Conservation (phyloP, 2,113 vertebrate genomes). For the Megaleporinus macrocephalus region DNA sequence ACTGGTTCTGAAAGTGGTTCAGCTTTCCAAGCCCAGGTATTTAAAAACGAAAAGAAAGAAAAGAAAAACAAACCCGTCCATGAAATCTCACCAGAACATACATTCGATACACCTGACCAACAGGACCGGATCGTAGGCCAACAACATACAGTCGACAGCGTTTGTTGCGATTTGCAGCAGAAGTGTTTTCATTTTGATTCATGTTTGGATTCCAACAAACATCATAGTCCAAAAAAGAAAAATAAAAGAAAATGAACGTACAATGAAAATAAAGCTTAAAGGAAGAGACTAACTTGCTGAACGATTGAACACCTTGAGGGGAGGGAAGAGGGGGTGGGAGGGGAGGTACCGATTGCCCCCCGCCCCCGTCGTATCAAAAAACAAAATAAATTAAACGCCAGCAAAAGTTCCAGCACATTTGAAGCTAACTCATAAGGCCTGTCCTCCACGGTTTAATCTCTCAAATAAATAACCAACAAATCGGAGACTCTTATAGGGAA, state of each 20-base stretch:
- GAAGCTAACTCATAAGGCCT: constrained; percentile 43
- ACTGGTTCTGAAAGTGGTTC: constrained; percentile 21
- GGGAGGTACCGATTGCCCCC: background rate
- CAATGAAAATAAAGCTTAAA: constrained; percentile 30
- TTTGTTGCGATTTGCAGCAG: constrained; percentile 9
- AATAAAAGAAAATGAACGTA: constrained; percentile 9
- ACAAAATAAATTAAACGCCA: constrained; percentile 49
- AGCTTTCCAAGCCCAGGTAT: background rate
- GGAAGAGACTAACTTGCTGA: constrained; percentile 10
- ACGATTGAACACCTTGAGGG: constrained; percentile 10
- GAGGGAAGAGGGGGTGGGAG: no score
- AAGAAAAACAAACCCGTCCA: background rate
- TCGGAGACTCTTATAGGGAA: constrained; percentile 64
- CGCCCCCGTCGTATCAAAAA: background rate
- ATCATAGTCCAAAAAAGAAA: background rate
- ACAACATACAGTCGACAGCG: constrained; percentile 14
- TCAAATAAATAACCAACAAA: constrained; percentile 58
- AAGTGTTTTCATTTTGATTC: constrained; percentile 29
- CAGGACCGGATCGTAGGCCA: constrained; percentile 28
- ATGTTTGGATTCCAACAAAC: constrained; percentile 43
- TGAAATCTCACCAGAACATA: constrained; percentile 22
- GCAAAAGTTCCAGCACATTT: constrained; percentile 49
- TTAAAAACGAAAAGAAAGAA: background rate
- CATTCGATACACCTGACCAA: constrained; percentile 17
- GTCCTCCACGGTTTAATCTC: constrained; percentile 35